These are phyloP conservation scores for Acleris laterana DNA, from an alignment of 2,888 invertebrate genomes.

Conservation along the genomic window DNA sequence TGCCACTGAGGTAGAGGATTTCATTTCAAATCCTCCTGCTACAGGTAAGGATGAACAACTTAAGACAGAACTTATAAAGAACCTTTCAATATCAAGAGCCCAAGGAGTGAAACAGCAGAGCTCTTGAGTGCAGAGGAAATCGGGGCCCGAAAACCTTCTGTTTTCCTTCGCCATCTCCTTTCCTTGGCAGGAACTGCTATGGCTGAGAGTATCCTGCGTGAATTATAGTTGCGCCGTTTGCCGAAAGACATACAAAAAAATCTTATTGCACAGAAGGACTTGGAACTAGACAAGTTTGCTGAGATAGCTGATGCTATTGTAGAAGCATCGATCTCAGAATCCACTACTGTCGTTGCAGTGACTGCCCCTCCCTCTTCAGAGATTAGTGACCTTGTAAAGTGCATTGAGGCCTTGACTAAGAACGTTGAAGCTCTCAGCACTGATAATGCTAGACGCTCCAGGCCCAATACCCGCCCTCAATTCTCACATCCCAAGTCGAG, in stretches of 20 bases:
- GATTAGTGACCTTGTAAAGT: neutral
- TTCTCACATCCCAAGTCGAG: neutral
- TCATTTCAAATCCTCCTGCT: conserved; percentile 30
- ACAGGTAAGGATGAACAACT: conserved; percentile 25
- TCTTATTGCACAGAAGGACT: conserved; percentile 33
- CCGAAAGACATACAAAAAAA: conserved; percentile 28
- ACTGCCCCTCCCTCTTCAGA: neutral
- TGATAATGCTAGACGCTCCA: neutral
- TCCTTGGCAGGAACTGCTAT: conserved; percentile 24
- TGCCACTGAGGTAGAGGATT: conserved; percentile 29
- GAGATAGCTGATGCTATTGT: conserved; percentile 5
- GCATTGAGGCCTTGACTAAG: conserved; percentile 3
- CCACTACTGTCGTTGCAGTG: neutral
- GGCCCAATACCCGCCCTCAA: neutral
- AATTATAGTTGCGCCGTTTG: conserved; percentile 33
- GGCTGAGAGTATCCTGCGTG: conserved; percentile 19
- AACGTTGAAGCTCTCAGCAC: neutral
- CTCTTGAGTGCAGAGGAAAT: conserved; percentile 31
- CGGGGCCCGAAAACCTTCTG: conserved; percentile 34
- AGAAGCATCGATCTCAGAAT: neutral
- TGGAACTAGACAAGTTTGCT: conserved; percentile 4
- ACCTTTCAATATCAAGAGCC: conserved; percentile 33
- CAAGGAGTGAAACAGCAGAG: conserved; percentile 27
- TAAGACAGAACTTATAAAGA: conserved; percentile 32
- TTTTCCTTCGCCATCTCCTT: conserved; percentile 32